These are phyloP conservation scores for Zosterops hypoxanthus DNA, from an alignment of 2,113 vertebrate genomes.

Conservation along the genomic window DNA sequence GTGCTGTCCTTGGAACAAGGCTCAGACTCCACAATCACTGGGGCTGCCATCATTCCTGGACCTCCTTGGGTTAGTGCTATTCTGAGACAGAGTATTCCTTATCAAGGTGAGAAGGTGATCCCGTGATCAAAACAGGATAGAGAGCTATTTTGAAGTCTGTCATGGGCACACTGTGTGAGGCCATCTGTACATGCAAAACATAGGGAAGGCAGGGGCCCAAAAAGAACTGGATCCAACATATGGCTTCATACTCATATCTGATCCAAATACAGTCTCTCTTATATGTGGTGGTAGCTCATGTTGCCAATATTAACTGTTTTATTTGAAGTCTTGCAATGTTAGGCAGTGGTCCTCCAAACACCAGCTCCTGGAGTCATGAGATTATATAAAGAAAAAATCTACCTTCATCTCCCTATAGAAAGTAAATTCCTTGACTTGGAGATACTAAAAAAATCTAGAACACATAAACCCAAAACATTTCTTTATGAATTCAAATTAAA, in stretches of 20 bases:
- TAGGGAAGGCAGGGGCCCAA: not conserved
- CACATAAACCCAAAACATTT: not conserved
- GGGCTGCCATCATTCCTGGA: not conserved
- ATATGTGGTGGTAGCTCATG: not conserved
- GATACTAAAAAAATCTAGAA: not conserved
- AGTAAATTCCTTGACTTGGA: not conserved
- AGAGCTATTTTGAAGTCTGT: not conserved
- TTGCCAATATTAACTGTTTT: not conserved
- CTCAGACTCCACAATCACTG: not conserved
- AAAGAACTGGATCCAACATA: not conserved
- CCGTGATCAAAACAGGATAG: not conserved
- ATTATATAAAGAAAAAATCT: not conserved
- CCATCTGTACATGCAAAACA: not conserved
- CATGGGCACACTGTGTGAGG: not conserved
- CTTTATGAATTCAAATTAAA: not conserved
- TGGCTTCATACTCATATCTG: not conserved
- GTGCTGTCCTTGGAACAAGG: not conserved
- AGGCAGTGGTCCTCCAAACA: not conserved
- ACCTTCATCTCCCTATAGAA: not conserved
- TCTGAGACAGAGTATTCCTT: conserved; percentile 9
- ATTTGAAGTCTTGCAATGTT: not conserved
- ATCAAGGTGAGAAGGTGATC: conserved; percentile 2
- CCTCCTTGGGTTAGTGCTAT: not conserved
- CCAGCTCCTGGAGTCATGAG: not conserved
- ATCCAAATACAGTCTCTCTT: not conserved